A percentile compares a stretch with the other conserved stretches of the same genome.
Evolutionary conservation across 2,113 vertebrate species (phyloP).

Genomic region (Xenopus tropicalis): DNA sequence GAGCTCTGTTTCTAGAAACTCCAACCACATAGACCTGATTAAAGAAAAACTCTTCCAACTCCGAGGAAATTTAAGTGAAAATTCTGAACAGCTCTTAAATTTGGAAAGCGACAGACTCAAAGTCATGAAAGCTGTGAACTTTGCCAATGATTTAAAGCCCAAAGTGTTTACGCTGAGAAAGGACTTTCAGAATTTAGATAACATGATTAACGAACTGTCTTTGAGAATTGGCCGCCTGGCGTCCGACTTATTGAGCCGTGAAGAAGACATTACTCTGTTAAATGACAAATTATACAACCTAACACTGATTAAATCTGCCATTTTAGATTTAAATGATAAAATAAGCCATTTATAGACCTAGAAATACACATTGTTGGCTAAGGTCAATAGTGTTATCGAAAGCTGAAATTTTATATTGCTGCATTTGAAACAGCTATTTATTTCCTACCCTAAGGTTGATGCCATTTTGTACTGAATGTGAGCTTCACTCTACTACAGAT

Average conservation of each 20-base stretch:
- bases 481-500: no score
- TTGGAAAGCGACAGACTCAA: slow-evolving; percentile 83
- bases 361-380: no score
- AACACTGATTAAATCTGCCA: slow-evolving; percentile 61
- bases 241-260: slow-evolving; percentile 69
- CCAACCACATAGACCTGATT: slow-evolving; percentile 66
- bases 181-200: slow-evolving; percentile 76
- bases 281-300: slow-evolving; percentile 76
- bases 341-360: no score
- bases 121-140: slow-evolving; percentile 75
- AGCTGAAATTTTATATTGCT: no score
- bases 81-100: slow-evolving; percentile 67
- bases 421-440: no score
- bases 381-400: no score
- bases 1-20: slow-evolving; percentile 68
- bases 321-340: slow-evolving; percentile 53
- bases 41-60: slow-evolving; percentile 68
- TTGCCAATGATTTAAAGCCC: slow-evolving; percentile 87
- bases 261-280: slow-evolving; percentile 74
- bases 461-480: no score
- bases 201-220: slow-evolving; percentile 77
- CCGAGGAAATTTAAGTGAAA: slow-evolving; percentile 55
- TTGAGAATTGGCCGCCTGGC: slow-evolving; percentile 80
- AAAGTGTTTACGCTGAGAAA: slow-evolving; percentile 78
- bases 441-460: no score